Percentiles rank a stretch among this genome's conserved stretches.
Conservation (phyloP, 2,113 vertebrate species). For the Numenius arquata region DNA sequence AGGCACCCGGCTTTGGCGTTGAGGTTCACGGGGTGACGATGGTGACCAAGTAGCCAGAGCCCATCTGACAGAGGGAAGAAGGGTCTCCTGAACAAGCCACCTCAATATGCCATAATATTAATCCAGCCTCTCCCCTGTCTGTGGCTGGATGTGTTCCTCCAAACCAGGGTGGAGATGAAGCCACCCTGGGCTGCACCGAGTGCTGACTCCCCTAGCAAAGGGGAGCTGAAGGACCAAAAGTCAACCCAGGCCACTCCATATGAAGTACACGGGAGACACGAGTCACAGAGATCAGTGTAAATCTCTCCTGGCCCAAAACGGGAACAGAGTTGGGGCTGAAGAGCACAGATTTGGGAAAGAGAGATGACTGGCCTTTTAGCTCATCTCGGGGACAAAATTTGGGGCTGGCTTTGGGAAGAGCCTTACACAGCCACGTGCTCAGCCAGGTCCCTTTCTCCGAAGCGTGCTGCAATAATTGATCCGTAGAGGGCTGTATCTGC, state of each 20-base stretch:
- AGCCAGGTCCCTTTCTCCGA: not conserved
- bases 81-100: not conserved
- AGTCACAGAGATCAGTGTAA: not conserved
- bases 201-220: not conserved
- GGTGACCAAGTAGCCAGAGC: not conserved
- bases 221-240: not conserved
- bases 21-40: not conserved
- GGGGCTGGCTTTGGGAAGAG: not conserved
- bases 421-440: rapidly evolving
- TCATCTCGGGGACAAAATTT: not conserved
- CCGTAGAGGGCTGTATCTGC: not conserved
- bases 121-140: not conserved
- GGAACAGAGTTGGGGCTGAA: not conserved
- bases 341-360: rapidly evolving
- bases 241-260: not conserved
- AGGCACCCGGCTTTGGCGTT: not conserved
- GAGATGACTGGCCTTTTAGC: not conserved
- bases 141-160: not conserved
- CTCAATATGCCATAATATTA: not conserved
- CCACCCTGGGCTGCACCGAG: rapidly evolving
- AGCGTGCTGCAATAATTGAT: not conserved
- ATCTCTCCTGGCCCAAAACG: not conserved
- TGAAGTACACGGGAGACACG: rapidly evolving
- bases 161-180: not conserved
- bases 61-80: not conserved